Percentiles rank a stretch among this genome's conserved stretches.
phyloP scores from a whole-genome alignment of 2,888 invertebrate species.

The Phortica magna region DNA sequence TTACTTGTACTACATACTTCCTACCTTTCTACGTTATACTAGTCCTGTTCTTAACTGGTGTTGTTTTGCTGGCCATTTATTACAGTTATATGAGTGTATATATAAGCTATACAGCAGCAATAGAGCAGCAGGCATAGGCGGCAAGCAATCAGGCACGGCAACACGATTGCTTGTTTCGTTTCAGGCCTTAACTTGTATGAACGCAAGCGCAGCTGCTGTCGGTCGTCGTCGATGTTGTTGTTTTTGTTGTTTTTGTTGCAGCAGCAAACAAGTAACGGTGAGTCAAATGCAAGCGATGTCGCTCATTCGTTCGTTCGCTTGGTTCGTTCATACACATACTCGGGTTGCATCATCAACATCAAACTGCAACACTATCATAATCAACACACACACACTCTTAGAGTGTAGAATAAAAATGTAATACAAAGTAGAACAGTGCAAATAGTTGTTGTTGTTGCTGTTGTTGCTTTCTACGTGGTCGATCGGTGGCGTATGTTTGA shows the following conservation, averaged over 20 bases:
- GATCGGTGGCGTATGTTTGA: no score
- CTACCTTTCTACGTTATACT: neutral
- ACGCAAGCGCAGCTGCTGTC: neutral
- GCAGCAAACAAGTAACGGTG: neutral
- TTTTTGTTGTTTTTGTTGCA: neutral
- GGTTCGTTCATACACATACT: neutral
- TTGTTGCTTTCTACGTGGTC: no score
- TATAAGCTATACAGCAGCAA: conserved; percentile 37
- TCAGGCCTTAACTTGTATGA: neutral
- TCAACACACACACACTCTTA: neutral
- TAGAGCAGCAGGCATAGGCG: conserved; percentile 13
- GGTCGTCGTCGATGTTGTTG: neutral
- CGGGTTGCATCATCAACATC: conserved; percentile 5
- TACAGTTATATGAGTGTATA: conserved; percentile 62
- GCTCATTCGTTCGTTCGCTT: neutral
- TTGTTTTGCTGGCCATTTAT: conserved; percentile 63
- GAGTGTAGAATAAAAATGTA: no score
- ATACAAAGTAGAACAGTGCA: no score
- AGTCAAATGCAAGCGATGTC: neutral
- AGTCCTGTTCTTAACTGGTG: conserved; percentile 41
- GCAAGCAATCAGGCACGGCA: neutral
- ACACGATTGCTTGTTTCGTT: no score
- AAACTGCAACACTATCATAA: neutral
- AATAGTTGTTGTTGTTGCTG: no score
- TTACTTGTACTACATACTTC: conserved; percentile 2